Evolutionary conservation across 2,888 invertebrate genomes (phyloP).

Genomic region (Caprella mutica): DNA sequence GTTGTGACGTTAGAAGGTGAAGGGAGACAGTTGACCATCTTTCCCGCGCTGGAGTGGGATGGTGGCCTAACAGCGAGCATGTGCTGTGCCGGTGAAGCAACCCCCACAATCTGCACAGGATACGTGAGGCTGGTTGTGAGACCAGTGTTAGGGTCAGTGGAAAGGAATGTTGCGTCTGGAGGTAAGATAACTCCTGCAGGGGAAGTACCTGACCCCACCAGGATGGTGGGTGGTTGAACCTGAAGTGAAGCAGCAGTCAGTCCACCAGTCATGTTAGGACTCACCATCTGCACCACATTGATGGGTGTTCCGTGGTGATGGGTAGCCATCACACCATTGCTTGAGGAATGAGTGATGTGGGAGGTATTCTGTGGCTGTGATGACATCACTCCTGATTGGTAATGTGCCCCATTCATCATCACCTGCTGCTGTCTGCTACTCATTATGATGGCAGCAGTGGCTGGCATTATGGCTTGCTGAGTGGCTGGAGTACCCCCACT

Average conservation of each 20-base stretch:
- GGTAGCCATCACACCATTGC: constrained; percentile 17
- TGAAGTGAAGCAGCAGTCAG: constrained; percentile 27
- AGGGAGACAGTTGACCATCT: constrained; percentile 22
- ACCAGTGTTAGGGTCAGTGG: constrained; percentile 28
- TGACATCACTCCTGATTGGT: constrained; percentile 21
- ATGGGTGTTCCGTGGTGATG: constrained; percentile 22
- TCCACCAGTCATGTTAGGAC: constrained; percentile 22
- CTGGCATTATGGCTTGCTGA: constrained; percentile 7
- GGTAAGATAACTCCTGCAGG: constrained; percentile 29
- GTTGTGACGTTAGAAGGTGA: constrained; percentile 20
- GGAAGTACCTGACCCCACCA: constrained; percentile 28
- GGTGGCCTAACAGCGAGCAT: constrained; percentile 30
- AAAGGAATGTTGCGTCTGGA: constrained; percentile 31
- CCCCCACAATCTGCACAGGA: constrained; percentile 32
- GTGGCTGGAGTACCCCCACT: constrained; percentile 19
- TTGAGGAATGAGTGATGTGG: constrained; percentile 24
- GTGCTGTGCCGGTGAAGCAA: constrained; percentile 22
- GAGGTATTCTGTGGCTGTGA: no score
- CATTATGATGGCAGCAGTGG: constrained; percentile 30
- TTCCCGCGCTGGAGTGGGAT: constrained; percentile 18
- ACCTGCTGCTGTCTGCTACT: constrained; percentile 31
- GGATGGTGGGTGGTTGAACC: constrained; percentile 27
- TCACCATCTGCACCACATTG: constrained; percentile 34
- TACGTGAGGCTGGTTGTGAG: constrained; percentile 24
- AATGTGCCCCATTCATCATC: constrained; percentile 29